phyloP scores from a whole-genome alignment of 2,797 vertebrate species.

The Sylvilagus floridanus region DNA sequence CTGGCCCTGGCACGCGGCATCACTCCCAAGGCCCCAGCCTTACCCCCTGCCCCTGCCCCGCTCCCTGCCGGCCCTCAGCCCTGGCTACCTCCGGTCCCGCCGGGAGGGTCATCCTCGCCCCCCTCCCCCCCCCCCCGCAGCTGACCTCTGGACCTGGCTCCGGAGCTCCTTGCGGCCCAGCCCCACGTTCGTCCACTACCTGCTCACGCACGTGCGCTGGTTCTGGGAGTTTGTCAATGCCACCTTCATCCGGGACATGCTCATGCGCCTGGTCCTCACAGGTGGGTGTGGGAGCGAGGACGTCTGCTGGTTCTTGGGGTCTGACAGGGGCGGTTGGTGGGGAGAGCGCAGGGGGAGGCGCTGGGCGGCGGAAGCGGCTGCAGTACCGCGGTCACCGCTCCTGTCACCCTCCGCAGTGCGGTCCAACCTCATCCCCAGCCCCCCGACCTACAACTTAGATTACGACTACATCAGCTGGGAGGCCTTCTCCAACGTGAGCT shows the following conservation, averaged over 20 bases:
- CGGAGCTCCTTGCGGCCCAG: conserved; percentile 90
- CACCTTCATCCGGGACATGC: conserved; percentile 90
- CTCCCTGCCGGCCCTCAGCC: background rate
- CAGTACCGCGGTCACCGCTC: background rate
- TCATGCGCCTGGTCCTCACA: conserved; percentile 95
- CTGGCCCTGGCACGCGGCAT: background rate
- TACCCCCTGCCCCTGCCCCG: background rate
- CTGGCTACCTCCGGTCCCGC: background rate
- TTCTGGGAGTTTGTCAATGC: conserved; percentile 94
- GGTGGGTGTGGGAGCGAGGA: conserved; percentile 85
- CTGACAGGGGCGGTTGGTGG: conserved; percentile 19
- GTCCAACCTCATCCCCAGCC: conserved; percentile 94
- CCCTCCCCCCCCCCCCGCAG: conserved; percentile 81
- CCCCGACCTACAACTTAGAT: conserved; percentile 95
- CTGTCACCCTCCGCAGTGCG: conserved; percentile 88
- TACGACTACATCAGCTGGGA: conserved; percentile 97
- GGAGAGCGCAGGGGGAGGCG: background rate
- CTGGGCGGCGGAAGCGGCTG: background rate
- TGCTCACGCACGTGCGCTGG: conserved; percentile 95
- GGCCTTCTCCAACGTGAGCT: conserved; percentile 93
- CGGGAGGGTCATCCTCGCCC: too few relatives aligned
- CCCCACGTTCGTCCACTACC: conserved; percentile 89
- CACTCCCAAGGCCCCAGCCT: background rate
- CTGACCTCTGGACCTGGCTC: conserved; percentile 92
- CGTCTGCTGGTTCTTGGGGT: background rate